phyloP scores from a whole-genome alignment of 2,888 invertebrate genomes.

The Dryobotodes eremita region DNA sequence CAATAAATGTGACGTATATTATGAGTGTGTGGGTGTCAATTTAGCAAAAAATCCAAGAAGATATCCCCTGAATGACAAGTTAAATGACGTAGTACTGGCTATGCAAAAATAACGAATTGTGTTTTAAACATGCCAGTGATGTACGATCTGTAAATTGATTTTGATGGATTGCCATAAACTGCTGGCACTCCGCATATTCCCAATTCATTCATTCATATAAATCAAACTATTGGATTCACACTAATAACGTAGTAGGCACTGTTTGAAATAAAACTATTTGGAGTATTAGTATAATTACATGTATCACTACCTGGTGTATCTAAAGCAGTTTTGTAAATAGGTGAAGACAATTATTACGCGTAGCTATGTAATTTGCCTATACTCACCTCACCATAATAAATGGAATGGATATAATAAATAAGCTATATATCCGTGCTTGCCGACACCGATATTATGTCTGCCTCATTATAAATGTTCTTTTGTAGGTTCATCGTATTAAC shows the following conservation, averaged over 20 bases:
- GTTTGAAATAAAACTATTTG: background rate
- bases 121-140: slow-evolving; percentile 28
- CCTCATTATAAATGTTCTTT: background rate
- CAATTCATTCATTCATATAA: background rate
- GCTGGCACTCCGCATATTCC: slow-evolving; percentile 22
- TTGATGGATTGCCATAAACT: slow-evolving; percentile 41
- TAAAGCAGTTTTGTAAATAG: background rate
- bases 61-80: background rate
- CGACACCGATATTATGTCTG: background rate
- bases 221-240: background rate
- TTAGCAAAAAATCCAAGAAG: background rate
- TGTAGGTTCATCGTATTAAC: background rate
- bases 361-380: too few species aligned
- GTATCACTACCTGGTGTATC: background rate
- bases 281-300: background rate
- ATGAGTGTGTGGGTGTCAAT: background rate
- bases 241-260: background rate
- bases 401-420: background rate
- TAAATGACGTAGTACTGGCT: background rate
- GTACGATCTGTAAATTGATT: slow-evolving; percentile 26
- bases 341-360: background rate
- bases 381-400: background rate
- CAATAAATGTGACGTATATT: too few species aligned
- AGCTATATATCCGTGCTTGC: too few species aligned
- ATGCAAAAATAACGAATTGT: background rate